A percentile compares a stretch with the other conserved stretches of the same genome.
These are phyloP conservation scores for Varecia variegata DNA, from an alignment of 2,797 vertebrate species.

Conservation along the genomic window DNA sequence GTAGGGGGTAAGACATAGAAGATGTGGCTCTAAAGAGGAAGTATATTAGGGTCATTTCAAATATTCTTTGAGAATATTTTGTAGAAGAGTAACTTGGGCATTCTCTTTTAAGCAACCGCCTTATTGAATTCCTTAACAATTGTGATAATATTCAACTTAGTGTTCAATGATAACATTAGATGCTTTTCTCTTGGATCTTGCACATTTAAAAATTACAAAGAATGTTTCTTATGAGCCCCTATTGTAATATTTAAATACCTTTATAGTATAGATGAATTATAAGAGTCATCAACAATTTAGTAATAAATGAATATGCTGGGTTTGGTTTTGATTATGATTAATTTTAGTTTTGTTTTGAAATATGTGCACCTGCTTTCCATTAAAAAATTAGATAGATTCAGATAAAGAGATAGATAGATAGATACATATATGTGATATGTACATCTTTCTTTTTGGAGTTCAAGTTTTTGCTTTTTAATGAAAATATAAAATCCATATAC, in stretches of 20 bases:
- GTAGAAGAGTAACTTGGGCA: background rate
- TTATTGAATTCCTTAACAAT: background rate
- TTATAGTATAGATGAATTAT: background rate
- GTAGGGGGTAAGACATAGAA: background rate
- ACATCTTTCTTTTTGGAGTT: background rate
- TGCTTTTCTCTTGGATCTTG: background rate
- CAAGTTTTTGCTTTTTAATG: background rate
- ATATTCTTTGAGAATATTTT: background rate
- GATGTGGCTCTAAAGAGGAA: background rate
- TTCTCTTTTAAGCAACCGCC: background rate
- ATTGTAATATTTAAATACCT: background rate
- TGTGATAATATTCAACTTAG: background rate
- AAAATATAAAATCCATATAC: background rate
- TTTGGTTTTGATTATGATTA: background rate
- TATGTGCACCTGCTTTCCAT: background rate
- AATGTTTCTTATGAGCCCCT: background rate
- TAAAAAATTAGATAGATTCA: background rate
- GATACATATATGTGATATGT: background rate
- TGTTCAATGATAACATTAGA: background rate
- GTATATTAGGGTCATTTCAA: background rate
- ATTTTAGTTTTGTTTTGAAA: background rate
- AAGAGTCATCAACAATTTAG: background rate
- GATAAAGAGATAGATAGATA: background rate
- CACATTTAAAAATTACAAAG: background rate
- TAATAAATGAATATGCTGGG: background rate